Evolutionary conservation across 1,140 invertebrate genomes (phyloP).

Genomic region (Ericerus pela): DNA sequence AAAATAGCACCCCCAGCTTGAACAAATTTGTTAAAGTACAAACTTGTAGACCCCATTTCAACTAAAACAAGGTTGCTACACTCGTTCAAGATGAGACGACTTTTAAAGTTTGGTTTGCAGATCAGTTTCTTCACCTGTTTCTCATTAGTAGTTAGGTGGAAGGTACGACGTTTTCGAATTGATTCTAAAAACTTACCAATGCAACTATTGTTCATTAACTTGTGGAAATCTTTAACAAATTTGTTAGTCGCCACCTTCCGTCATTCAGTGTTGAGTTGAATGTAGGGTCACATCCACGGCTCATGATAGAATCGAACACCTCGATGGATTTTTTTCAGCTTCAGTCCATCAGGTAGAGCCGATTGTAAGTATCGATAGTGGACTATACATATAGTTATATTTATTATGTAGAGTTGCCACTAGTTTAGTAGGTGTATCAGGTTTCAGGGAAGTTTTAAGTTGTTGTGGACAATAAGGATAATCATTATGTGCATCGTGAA

Average conservation of each 20-base stretch:
- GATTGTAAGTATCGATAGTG: slow-evolving; percentile 22
- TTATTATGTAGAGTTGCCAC: slow-evolving; percentile 15
- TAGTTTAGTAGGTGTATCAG: slow-evolving; percentile 16
- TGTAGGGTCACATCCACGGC: slow-evolving; percentile 27
- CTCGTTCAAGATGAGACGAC: slow-evolving; percentile 16
- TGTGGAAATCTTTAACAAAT: slow-evolving; percentile 30
- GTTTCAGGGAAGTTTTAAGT: not conserved
- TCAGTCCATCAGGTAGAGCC: slow-evolving; percentile 20
- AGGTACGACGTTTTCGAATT: slow-evolving; percentile 26
- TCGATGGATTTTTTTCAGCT: slow-evolving; percentile 28
- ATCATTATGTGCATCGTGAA: slow-evolving; percentile 37
- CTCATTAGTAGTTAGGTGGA: slow-evolving; percentile 21
- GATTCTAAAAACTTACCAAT: slow-evolving; percentile 30
- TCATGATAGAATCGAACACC: slow-evolving; percentile 28
- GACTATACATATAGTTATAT: slow-evolving; percentile 26
- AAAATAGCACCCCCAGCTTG: slow-evolving; percentile 18
- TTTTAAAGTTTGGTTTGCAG: slow-evolving; percentile 16
- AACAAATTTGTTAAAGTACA: slow-evolving; percentile 17
- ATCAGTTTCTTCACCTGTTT: slow-evolving; percentile 7
- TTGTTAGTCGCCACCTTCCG: slow-evolving; percentile 24
- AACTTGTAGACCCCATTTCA: not conserved
- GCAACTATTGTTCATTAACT: slow-evolving; percentile 30
- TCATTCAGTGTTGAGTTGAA: slow-evolving; percentile 27
- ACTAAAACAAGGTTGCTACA: slow-evolving; percentile 18
- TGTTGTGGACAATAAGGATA: slow-evolving; percentile 34